Evolutionary conservation across 2,113 vertebrate genomes (phyloP), one percentile per base, ranked within the genome.

Genomic region (Willisornis vidua): DNA sequence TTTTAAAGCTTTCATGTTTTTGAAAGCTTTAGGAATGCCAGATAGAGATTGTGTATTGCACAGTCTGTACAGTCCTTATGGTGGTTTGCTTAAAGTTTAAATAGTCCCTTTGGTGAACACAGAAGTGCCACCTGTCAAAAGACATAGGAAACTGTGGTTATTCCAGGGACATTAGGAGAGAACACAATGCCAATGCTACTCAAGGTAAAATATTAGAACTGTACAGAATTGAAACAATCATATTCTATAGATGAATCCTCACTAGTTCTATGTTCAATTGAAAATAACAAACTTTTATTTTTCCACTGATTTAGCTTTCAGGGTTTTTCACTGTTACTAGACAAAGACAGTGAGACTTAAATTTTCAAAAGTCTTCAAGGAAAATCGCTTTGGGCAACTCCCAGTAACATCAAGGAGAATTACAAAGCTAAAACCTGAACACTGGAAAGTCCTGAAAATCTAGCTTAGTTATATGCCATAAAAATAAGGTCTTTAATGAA

Each of bases 371-470:
- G n/a, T 73, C 68, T 84, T 90, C 48, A 76, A 87, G 66, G 45
- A 78, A 89, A 71, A 85, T 75, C 55, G 76, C 78, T 90, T 70
- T 87, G 45, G 67, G 77, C 73, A 89, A 67, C 49, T 78, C 61
- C 68, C 54, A 81, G 43, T 57, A 86, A 94, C 74, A 66, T 90
- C 71, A 95, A 91, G 57, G 49, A 89, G 59, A 96, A 93, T 49
- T 73, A 23, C 20, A 85, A 84, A 91, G 22, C 33, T 90, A 66
- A 91, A 94, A 35, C 33, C 13, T 7, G 4, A 93, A 76, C 67
- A n/a, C 70, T 48, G 46, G 67, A 65, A 94, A 89, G 61, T 88
- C 59, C 66, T 89, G 81, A 94, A 94, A 87, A 72, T 49, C 76
- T 63, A 41, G 43, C 57, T 87, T 51, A 72, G 65, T 87, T 85